Evolutionary conservation across 2,797 vertebrate genomes (phyloP).

Genomic region (Macrochelys suwanniensis): DNA sequence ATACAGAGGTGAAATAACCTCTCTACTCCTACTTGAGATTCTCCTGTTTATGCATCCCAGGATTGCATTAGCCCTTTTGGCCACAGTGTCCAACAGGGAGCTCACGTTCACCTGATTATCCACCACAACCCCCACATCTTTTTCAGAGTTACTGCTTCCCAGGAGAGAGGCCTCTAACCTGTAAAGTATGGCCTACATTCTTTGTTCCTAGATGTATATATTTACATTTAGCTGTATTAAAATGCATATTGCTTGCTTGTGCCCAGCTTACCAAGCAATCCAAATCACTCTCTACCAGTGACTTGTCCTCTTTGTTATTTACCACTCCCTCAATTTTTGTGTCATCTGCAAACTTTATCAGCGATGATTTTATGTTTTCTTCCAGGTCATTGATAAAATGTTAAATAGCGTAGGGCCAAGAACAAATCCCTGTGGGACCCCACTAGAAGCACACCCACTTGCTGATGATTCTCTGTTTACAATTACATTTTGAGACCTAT

Average conservation of each 20-base stretch:
- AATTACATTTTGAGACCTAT: background rate
- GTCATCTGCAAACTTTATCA: background rate
- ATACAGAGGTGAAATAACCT: background rate
- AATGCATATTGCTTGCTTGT: background rate
- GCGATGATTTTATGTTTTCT: background rate
- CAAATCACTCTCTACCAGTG: background rate
- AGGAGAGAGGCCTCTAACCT: background rate
- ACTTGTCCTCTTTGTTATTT: background rate
- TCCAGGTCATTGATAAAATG: background rate
- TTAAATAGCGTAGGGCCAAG: background rate
- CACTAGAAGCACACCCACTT: background rate
- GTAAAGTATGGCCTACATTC: background rate
- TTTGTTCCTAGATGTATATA: background rate
- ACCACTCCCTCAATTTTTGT: background rate
- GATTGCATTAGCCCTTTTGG: background rate
- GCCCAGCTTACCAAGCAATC: background rate
- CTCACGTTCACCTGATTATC: background rate
- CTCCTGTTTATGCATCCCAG: background rate
- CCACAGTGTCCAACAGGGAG: background rate
- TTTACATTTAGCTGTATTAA: background rate
- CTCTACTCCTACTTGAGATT: background rate
- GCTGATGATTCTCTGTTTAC: background rate
- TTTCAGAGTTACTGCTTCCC: background rate
- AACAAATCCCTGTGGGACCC: background rate
- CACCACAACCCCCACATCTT: background rate